Evolutionary conservation across 2,797 vertebrate genomes (phyloP), one percentile per base, ranked within the genome.

Genomic region (Saguinus oedipus): DNA sequence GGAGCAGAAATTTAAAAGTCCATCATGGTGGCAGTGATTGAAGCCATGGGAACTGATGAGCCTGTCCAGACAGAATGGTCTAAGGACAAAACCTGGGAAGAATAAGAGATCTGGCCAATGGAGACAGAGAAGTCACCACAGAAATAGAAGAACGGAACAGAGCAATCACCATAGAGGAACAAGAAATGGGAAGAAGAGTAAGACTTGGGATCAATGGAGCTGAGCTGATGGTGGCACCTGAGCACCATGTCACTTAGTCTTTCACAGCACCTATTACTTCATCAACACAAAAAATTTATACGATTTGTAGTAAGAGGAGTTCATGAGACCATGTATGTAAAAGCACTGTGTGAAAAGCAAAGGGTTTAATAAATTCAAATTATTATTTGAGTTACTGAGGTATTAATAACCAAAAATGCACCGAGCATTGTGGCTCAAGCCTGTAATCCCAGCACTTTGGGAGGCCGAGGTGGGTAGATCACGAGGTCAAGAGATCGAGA

Each of bases 381-480:
- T 83, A 53, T 89, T 42, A 82, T 64, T 86, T 70, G 68, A 78
- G 57, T 83, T 68, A 64, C 24, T 57, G 83, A 92, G 27, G 15
- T 59, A 68, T 44, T 57, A 64, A 68, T 46, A 89, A 20, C 68
- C 59, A 95, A 82, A 2, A 39, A 76, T 61, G 36, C 10, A 1
- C 44, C 1, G 2, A 8, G 9, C 9, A 2, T 1, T 9, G 44
- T 44, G 44, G 44, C 44, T 44, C 9, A 44, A 2, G 9, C 44
- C 44, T 44, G 9, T 2, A 44, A 44, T 44, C 44, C 44, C 44
- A 44, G 44, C 44, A 44, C 44, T 44, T 44, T 10, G 7, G 44
- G 44, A 44, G 44, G 44, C 44, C 8, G 44, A 44, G 44, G 44
- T 1, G 9, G 44, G 8, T 44, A 6, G 44, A 44, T 44, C 44